These are phyloP conservation scores for Hydraecia micacea DNA, from an alignment of 2,888 invertebrate species.

Conservation along the genomic window DNA sequence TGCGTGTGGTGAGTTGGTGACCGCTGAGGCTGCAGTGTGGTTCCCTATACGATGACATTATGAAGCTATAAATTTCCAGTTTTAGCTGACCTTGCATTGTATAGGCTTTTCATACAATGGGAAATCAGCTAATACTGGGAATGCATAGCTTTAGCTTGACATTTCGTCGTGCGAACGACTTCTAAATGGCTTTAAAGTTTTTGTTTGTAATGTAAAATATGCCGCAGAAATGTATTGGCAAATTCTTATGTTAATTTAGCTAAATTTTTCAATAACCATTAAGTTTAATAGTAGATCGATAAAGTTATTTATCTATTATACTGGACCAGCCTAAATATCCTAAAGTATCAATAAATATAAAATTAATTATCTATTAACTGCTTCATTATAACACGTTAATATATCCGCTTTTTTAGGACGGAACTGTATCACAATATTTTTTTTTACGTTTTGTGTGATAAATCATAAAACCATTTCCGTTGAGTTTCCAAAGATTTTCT, in stretches of 20 bases:
- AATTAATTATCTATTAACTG: conserved; percentile 35
- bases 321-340: conserved; percentile 8
- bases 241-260: conserved; percentile 31
- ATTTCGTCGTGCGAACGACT: background rate
- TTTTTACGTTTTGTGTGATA: conserved; percentile 13
- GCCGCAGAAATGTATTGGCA: conserved; percentile 6
- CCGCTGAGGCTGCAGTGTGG: too few relatives aligned
- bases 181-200: conserved; percentile 9
- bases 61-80: background rate
- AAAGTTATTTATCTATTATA: conserved; percentile 20
- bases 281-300: conserved; percentile 16
- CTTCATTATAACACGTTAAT: conserved; percentile 35
- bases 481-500: conserved; percentile 7
- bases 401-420: conserved; percentile 28
- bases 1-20: too few relatives aligned
- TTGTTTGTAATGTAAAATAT: conserved; percentile 16
- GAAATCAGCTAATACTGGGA: background rate
- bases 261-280: conserved; percentile 3
- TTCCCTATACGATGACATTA: background rate
- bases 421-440: conserved; percentile 18
- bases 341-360: conserved; percentile 38
- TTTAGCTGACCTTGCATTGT: background rate
- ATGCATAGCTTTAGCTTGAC: too few relatives aligned
- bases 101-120: background rate
- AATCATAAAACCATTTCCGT: conserved; percentile 39